Base-by-base conservation (phyloP, 2,113 vertebrate genomes). In the Clarias gariepinus region DNA sequence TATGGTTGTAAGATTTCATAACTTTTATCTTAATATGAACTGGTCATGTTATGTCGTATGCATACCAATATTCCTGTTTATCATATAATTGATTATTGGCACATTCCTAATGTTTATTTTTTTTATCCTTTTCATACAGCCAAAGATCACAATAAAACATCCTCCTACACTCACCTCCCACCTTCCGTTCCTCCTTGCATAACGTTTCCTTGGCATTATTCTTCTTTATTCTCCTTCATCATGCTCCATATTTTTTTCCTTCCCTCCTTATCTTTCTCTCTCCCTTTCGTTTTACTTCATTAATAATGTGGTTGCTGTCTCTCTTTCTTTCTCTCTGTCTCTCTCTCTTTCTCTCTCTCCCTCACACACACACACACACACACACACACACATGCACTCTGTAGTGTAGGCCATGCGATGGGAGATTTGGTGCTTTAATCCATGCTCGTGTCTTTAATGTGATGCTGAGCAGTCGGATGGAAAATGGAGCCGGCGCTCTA, bases 381-480 rank as follows among this genome's bases (percentile, higher is more conserved):
- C 23, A 16, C 76, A 57, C 47, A 57, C 30, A 80, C 55, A 36
- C 28, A 61, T 12, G 36, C 10, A 80, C 55, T 2, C 55, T 41
- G 57, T 81, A 61, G 57, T 8, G 30, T 15, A 81, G 57, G 57
- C 57, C 57, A 36, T 61, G 58, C 30, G 12, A 61, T 85, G 58
- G 71, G 84, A 87, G 86, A 83, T 77, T 87, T 82, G 58, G 80
- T 57, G 80, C 80, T 82, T 82, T 77, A 87, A 87, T 87, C 80
- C 60, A 55, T 87, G 58, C 86, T 74, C 21, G 41, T 64, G 79
- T 87, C 86, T 87, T 76, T 82, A 87, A 82, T 77, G 81, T 76
- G 58, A 63, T 76, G 58, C 86, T 53, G 60, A 82, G 69, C 86
- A 87, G 80, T 68, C 58, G 60, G 41, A 87, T 82, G 86, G 86